Base-by-base conservation (phyloP, 2,888 invertebrate species). In the Oscheius sp. region DNA sequence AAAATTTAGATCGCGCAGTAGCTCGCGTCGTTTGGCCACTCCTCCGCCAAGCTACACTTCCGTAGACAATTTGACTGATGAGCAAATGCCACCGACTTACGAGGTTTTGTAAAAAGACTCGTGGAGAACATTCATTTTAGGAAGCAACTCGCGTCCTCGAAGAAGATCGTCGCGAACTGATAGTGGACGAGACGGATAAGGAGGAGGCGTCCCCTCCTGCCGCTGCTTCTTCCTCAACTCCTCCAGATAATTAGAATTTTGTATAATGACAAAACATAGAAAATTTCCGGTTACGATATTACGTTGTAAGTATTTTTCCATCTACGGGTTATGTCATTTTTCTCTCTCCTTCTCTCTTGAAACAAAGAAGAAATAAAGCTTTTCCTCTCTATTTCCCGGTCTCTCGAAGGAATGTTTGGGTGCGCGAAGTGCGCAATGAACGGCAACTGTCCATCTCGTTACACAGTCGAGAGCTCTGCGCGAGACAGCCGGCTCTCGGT, bases 11-110 rank as follows among this genome's bases (percentile, higher is more conserved):
- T 61, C 61, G 15, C 12, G 61, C 25, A 61, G 45, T 45, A 34
- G 74, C 58, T 64, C 70, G 29, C 68, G 72, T 25, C 71, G 76
- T 8, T 31, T 74, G 42, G 73, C 74, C 23, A 79, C 78, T n/a
- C 78, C 78, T 31, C 78, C 78, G 37, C 78, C 78, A 8, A 74
- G 74, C 37, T 79, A 79, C 65, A 72, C 75, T 46, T 76, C 76
- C 5, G 70, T 76, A 33, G 76, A 79, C 37, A 71, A 75, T 61
- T 65, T 69, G 33, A 69, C 73, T 37, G 61, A 64, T 20, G 73
- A 74, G 39, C 66, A 37, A 25, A 33, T 61, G 33, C 78, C 78
- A 6, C 78, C 78, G 15, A 72, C 78, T 6, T 79, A 79, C 61
- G 78, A 79, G 69, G 78, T 68, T 15, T 33, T 2, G n/a, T 33